Evolutionary conservation across 2,888 invertebrate species (phyloP).

Genomic region (Lepeophtheirus nordmannii): DNA sequence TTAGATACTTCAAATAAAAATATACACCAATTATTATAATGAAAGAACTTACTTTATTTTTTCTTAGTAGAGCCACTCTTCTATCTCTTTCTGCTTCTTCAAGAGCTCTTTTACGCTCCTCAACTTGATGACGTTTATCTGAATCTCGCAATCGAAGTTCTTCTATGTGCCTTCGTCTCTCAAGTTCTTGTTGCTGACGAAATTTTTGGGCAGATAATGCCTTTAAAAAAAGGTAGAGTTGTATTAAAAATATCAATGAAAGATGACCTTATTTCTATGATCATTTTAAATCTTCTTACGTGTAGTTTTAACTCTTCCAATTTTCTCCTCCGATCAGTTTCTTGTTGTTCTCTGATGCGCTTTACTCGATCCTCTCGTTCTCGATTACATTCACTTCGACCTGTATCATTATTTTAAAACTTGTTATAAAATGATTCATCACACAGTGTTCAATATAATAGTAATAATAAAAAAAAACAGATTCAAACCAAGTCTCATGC

Average conservation of each 20-base stretch:
- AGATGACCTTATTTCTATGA: neutral
- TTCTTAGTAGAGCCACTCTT: conserved; percentile 65
- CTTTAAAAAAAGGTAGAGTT: conserved; percentile 28
- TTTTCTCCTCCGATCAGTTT: conserved; percentile 72
- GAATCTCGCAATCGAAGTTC: conserved; percentile 58
- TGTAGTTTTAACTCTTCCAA: conserved; percentile 76
- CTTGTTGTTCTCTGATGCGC: conserved; percentile 60
- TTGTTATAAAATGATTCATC: too few relatives aligned
- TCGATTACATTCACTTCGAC: conserved; percentile 27
- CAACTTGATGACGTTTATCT: conserved; percentile 44
- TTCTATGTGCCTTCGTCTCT: conserved; percentile 61
- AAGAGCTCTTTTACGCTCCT: conserved; percentile 73
- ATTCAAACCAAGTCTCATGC: too few relatives aligned
- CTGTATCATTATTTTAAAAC: neutral
- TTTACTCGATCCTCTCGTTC: conserved; percentile 35
- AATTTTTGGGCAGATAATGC: conserved; percentile 74
- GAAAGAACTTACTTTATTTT: conserved; percentile 46
- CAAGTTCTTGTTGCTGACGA: conserved; percentile 72
- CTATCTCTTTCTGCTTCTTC: conserved; percentile 74
- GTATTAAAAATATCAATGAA: conserved; percentile 2
- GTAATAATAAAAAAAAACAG: too few relatives aligned
- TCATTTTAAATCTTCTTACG: conserved; percentile 29
- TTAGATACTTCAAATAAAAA: neutral
- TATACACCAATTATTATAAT: neutral
- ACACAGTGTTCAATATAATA: too few relatives aligned